A percentile compares a stretch with the other conserved stretches of the same genome.
Evolutionary conservation across 2,888 invertebrate species (phyloP).

Genomic region (Agrochola lychnidis): DNA sequence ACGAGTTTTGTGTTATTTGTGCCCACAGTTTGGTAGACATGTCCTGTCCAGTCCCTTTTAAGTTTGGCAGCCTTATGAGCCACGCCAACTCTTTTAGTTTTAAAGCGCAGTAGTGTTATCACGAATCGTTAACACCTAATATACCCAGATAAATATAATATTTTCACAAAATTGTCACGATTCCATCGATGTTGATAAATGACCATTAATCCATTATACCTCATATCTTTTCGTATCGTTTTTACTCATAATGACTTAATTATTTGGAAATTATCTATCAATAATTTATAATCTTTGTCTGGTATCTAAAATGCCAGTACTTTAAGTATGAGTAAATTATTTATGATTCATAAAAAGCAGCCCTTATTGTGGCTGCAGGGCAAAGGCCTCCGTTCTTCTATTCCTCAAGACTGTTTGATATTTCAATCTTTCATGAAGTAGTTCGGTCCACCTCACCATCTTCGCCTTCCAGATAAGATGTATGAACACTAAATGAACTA

Average conservation of each 20-base stretch:
- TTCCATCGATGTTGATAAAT: neutral
- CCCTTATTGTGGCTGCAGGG: no score
- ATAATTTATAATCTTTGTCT: neutral
- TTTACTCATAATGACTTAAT: neutral
- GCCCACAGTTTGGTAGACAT: neutral
- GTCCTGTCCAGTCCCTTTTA: neutral
- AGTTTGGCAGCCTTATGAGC: neutral
- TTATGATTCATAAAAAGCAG: neutral
- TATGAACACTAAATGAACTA: neutral
- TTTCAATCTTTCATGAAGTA: neutral
- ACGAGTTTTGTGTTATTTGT: neutral
- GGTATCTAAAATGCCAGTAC: neutral
- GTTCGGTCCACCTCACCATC: neutral
- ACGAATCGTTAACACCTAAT: neutral
- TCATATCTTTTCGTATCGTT: neutral
- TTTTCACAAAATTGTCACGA: neutral
- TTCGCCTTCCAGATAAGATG: neutral
- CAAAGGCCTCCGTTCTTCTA: neutral
- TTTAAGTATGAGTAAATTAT: neutral
- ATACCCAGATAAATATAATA: neutral
- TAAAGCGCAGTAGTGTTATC: neutral
- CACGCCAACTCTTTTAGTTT: neutral
- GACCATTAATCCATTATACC: neutral
- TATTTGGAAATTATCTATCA: neutral
- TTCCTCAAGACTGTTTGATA: neutral